phyloP scores from a whole-genome alignment of 2,888 invertebrate genomes.

The Ashinkailepas kermadecensis region DNA sequence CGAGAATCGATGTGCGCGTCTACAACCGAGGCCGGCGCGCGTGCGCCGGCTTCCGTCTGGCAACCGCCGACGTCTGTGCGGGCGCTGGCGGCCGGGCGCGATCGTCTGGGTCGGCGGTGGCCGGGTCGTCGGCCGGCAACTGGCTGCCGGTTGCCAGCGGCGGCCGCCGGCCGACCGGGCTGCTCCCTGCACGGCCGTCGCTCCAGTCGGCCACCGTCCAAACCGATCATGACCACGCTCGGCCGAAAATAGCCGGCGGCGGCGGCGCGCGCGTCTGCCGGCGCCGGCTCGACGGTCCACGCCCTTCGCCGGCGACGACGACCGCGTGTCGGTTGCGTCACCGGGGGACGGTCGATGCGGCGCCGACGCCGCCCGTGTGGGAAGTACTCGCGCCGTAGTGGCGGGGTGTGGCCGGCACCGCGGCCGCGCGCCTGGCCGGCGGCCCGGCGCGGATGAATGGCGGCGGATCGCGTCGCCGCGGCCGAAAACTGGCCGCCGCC shows the following conservation, averaged over 20 bases:
- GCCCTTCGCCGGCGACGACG: no score
- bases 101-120: not conserved
- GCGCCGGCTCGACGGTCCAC: not conserved
- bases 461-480: not conserved
- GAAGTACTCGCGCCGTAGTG: no score
- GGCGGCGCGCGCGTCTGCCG: not conserved
- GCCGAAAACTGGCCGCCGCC: not conserved
- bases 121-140: not conserved
- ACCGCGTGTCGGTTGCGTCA: no score
- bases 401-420: not conserved
- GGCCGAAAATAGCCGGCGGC: not conserved
- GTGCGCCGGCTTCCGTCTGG: slow-evolving; percentile 12
- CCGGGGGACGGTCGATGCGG: no score
- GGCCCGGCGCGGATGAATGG: not conserved
- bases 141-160: not conserved
- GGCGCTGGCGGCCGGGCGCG: no score
- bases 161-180: not conserved
- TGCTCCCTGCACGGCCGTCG: not conserved
- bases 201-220: not conserved
- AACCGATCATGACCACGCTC: not conserved
- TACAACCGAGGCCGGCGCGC: not conserved
- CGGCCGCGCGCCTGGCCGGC: not conserved
- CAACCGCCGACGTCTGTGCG: not conserved
- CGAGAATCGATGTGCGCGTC: slow-evolving; percentile 7
- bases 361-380: no score